Conservation (phyloP, 2,888 invertebrate species). For the Oligia fasciuncula region DNA sequence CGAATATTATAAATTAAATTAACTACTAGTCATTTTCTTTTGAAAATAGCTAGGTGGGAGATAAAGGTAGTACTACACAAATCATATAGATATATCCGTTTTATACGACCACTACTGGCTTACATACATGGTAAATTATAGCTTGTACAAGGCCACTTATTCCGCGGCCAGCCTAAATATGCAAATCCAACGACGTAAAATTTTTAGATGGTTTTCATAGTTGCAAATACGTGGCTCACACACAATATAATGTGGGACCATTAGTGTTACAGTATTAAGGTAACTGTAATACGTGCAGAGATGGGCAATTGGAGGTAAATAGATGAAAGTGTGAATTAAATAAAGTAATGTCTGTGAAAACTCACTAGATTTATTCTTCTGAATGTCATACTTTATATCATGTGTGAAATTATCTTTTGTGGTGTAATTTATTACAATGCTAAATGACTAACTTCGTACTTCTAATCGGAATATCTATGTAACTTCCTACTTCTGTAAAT, state of each 20-base stretch:
- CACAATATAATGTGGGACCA: slow-evolving; percentile 82
- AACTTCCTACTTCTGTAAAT: slow-evolving; percentile 43
- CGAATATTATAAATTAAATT: slow-evolving; percentile 75
- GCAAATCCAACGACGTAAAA: slow-evolving; percentile 64
- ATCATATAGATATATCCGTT: slow-evolving; percentile 65
- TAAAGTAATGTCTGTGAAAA: slow-evolving; percentile 49
- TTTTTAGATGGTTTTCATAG: slow-evolving; percentile 67
- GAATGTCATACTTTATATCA: slow-evolving; percentile 57
- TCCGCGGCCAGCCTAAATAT: slow-evolving; percentile 61
- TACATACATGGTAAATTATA: slow-evolving; percentile 44
- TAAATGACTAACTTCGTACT: slow-evolving; percentile 35
- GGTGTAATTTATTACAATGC: slow-evolving; percentile 51
- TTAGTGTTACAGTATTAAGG: slow-evolving; percentile 72
- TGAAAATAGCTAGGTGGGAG: slow-evolving; percentile 87
- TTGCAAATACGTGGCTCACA: slow-evolving; percentile 73
- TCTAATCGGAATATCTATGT: slow-evolving; percentile 34
- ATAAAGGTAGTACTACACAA: slow-evolving; percentile 73
- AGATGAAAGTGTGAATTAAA: slow-evolving; percentile 47
- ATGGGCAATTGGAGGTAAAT: slow-evolving; percentile 46
- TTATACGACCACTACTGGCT: slow-evolving; percentile 59
- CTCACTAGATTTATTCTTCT: slow-evolving; percentile 52
- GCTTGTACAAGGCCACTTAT: slow-evolving; percentile 45
- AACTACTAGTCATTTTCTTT: slow-evolving; percentile 89
- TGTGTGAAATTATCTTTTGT: slow-evolving; percentile 50
- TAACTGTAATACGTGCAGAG: slow-evolving; percentile 60